phyloP scores from a whole-genome alignment of 2,888 invertebrate species.

The Tryphoninae sp. region DNA sequence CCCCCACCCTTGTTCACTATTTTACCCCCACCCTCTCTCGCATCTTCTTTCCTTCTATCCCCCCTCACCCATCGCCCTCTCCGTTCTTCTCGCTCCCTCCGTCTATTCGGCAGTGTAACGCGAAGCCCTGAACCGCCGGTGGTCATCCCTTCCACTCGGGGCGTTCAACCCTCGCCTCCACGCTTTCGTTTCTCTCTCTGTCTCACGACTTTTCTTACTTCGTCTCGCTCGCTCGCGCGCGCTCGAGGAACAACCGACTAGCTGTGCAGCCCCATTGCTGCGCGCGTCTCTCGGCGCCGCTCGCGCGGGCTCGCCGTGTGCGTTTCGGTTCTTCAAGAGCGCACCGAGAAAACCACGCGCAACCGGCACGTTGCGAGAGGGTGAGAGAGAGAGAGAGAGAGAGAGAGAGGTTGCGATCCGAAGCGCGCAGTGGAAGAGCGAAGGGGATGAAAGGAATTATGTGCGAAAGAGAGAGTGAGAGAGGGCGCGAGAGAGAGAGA shows the following conservation, averaged over 20 bases:
- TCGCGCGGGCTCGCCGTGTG: conserved; percentile 44
- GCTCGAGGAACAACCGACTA: not conserved
- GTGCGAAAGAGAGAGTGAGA: conserved; percentile 36
- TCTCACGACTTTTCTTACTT: not conserved
- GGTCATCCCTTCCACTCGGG: conserved; percentile 63
- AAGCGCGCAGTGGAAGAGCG: conserved; percentile 79
- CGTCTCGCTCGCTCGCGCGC: not conserved
- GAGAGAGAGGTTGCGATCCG: conserved; percentile 19
- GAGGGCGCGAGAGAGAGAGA: not conserved
- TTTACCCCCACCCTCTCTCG: conserved; percentile 75
- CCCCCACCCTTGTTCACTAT: conserved; percentile 70
- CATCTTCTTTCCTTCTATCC: conserved; percentile 68
- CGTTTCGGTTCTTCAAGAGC: conserved; percentile 47
- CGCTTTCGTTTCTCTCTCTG: conserved; percentile 26
- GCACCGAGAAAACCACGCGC: conserved; percentile 38
- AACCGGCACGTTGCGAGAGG: conserved; percentile 17
- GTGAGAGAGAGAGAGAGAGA: conserved; percentile 42
- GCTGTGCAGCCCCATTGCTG: conserved; percentile 77
- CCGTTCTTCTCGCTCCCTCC: conserved; percentile 12
- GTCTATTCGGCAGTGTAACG: conserved; percentile 41
- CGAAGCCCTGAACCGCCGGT: conserved; percentile 69
- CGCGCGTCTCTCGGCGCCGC: conserved; percentile 82
- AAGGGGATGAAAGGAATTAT: conserved; percentile 30
- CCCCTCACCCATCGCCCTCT: conserved; percentile 40
- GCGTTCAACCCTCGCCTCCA: conserved; percentile 60